Evolutionary conservation across 2,113 vertebrate genomes (phyloP).

Genomic region (Xyrauchen texanus): DNA sequence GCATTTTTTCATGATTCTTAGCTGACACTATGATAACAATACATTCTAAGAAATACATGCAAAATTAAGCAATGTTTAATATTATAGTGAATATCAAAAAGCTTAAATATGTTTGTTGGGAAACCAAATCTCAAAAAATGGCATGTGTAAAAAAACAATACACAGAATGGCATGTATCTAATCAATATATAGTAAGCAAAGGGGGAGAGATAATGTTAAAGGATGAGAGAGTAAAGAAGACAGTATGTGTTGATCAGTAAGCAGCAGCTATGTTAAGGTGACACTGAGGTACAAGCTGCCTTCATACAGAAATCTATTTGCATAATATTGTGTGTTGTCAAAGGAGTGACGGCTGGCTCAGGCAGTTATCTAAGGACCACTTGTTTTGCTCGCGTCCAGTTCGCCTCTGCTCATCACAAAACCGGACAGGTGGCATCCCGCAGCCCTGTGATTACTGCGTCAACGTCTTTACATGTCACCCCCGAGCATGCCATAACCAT

Average conservation of each 20-base stretch:
- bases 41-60: too few species aligned
- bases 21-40: background rate
- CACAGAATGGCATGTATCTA: too few species aligned
- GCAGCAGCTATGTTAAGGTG: conserved; percentile 45
- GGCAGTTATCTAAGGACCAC: conserved; percentile 67
- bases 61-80: too few species aligned
- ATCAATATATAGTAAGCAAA: background rate
- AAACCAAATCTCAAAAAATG: too few species aligned
- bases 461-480: conserved; percentile 76
- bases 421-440: conserved; percentile 72
- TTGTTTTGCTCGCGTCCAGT: conserved; percentile 44
- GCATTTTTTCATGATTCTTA: background rate
- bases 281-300: conserved; percentile 46
- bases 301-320: conserved; percentile 66
- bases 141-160: too few species aligned
- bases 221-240: conserved; percentile 18
- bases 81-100: too few species aligned
- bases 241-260: conserved; percentile 59
- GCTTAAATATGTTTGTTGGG: too few species aligned
- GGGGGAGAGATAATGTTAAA: background rate
- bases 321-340: conserved; percentile 79
- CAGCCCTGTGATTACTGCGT: conserved; percentile 79
- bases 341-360: conserved; percentile 65
- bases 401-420: conserved; percentile 62
- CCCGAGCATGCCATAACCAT: conserved; percentile 61